Conservation (phyloP, 2,113 vertebrate genomes). For the Trachemys scripta region DNA sequence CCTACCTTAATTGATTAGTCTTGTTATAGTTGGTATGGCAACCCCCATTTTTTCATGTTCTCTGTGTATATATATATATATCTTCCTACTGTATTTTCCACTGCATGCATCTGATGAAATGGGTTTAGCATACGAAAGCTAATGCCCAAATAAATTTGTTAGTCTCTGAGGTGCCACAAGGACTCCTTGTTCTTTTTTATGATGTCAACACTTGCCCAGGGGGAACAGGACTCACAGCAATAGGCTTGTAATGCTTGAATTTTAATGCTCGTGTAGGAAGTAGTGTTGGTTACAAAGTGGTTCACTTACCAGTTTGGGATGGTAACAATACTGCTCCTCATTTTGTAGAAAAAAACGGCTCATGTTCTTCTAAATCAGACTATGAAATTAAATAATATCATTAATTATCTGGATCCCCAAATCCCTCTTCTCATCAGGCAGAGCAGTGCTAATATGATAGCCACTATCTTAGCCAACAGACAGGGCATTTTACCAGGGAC, state of each 20-base stretch:
- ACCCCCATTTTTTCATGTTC: no score
- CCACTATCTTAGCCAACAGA: background rate
- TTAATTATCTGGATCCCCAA: background rate
- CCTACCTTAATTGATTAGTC: no score
- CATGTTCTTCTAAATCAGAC: background rate
- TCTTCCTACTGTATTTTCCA: no score
- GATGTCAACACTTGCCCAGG: background rate
- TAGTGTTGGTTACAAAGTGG: background rate
- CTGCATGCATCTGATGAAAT: no score
- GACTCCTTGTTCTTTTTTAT: no score
- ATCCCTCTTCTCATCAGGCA: no score
- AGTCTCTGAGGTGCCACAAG: no score
- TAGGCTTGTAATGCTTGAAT: background rate
- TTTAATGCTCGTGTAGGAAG: fast-evolving
- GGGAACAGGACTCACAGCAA: background rate
- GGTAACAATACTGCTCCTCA: background rate
- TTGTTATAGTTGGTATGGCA: no score
- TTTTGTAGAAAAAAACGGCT: background rate
- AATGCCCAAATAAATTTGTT: no score
- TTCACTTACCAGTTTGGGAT: background rate
- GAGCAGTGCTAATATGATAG: background rate
- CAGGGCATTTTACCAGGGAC: background rate
- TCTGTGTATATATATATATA: no score
- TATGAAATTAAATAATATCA: background rate
- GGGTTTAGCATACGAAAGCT: no score